Evolutionary conservation across 2,113 vertebrate species (phyloP).

Genomic region (Xenus cinereus): DNA sequence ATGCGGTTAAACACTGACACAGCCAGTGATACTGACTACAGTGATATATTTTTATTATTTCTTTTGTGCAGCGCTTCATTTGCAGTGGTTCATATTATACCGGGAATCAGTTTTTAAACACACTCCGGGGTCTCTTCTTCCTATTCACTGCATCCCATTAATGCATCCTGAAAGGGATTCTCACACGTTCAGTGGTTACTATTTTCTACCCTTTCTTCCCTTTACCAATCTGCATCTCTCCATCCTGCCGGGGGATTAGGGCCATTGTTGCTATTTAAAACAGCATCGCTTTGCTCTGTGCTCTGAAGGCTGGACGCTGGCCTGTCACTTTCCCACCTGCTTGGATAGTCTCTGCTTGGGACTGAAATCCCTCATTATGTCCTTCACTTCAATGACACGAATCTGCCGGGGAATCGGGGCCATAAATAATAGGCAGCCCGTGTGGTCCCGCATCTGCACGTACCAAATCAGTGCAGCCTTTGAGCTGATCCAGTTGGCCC

Average conservation of each 20-base stretch:
- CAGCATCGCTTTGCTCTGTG: not conserved
- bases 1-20: not conserved
- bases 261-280: conserved; percentile 63
- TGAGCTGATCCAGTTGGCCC: not conserved
- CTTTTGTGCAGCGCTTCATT: not conserved
- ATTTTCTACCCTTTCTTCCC: conserved; percentile 38
- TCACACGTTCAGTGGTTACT: conserved; percentile 18
- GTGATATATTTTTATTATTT: conserved; percentile 33
- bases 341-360: conserved; percentile 50
- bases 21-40: not conserved
- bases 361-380: conserved; percentile 56
- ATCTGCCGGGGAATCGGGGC: not conserved
- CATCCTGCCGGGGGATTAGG: not conserved
- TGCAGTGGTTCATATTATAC: not conserved
- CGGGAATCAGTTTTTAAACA: conserved; percentile 39
- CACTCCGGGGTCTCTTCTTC: conserved; percentile 54
- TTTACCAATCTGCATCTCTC: conserved; percentile 43
- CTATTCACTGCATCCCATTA: conserved; percentile 59
- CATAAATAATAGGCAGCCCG: not conserved
- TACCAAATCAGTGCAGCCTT: not conserved
- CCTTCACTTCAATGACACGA: conserved; percentile 33
- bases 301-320: conserved; percentile 36
- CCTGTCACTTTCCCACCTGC: conserved; percentile 44
- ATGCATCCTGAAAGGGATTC: conserved; percentile 29
- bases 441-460: conserved; percentile 8